Percentiles rank a stretch among this genome's conserved stretches.
These are phyloP conservation scores for Papilio protenor DNA, from an alignment of 2,888 invertebrate species.

Conservation along the genomic window DNA sequence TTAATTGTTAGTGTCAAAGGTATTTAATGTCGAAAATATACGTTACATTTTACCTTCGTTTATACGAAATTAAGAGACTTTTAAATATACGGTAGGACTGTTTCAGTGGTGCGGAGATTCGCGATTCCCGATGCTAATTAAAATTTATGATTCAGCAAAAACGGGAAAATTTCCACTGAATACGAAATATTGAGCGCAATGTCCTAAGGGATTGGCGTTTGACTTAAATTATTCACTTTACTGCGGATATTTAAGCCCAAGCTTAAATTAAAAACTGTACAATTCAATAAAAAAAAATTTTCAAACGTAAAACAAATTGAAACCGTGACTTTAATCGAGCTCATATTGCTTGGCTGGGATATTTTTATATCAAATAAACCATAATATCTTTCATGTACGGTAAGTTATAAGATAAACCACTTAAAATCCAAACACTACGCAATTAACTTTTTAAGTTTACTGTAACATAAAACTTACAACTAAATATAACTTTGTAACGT, in stretches of 20 bases:
- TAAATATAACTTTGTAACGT: neutral
- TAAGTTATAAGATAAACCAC: no score
- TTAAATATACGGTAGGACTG: conserved; percentile 6
- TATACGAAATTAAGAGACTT: neutral
- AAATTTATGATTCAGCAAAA: conserved; percentile 32
- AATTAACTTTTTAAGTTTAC: neutral
- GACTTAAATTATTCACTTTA: conserved; percentile 25
- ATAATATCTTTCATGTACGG: no score
- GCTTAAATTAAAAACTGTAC: neutral
- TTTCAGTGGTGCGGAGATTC: neutral
- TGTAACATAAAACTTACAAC: neutral
- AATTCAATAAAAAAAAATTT: neutral
- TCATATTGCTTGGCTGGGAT: neutral
- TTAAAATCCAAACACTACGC: no score
- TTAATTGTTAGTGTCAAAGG: no score
- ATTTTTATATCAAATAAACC: no score
- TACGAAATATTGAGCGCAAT: conserved; percentile 15
- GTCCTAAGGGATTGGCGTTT: conserved; percentile 23
- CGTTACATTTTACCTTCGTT: neutral
- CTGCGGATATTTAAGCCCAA: neutral
- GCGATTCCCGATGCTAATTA: conserved; percentile 31
- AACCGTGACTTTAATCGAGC: neutral
- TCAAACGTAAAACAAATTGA: neutral
- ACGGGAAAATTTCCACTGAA: conserved; percentile 15
- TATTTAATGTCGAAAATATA: neutral